A percentile compares a stretch with the other conserved stretches of the same genome.
phyloP scores from a whole-genome alignment of 2,888 invertebrate species.

The Acronicta leporina region DNA sequence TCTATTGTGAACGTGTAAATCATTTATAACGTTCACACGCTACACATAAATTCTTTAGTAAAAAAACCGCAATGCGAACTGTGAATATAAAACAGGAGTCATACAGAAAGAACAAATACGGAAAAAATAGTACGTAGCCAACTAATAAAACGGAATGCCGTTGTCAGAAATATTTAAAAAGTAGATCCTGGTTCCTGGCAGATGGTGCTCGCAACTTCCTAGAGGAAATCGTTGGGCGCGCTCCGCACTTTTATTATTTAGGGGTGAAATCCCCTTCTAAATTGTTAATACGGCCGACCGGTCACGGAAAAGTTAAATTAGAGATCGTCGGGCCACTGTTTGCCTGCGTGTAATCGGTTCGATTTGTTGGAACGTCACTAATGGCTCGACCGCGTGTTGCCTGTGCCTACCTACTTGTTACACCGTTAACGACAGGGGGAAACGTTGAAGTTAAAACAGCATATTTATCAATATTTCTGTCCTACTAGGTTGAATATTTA shows the following conservation, averaged over 20 bases:
- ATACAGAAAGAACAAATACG: constrained; percentile 45
- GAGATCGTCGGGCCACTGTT: constrained; percentile 68
- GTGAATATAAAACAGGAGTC: constrained; percentile 39
- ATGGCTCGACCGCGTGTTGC: constrained; percentile 58
- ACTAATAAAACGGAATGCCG: constrained; percentile 59
- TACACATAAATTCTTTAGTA: constrained; percentile 42
- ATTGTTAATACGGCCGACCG: constrained; percentile 73
- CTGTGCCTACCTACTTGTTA: constrained; percentile 48
- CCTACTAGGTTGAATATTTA: constrained; percentile 18
- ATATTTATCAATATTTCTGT: constrained; percentile 33
- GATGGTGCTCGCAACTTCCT: constrained; percentile 66
- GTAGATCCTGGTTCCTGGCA: constrained; percentile 60
- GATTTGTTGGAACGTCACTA: constrained; percentile 73
- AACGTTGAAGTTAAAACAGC: constrained; percentile 29
- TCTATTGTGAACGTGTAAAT: constrained; percentile 49
- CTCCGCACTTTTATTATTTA: constrained; percentile 80
- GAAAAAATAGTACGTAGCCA: constrained; percentile 37
- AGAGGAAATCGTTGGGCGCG: constrained; percentile 75
- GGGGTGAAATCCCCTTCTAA: constrained; percentile 80
- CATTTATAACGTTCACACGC: constrained; percentile 47
- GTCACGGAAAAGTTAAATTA: constrained; percentile 84
- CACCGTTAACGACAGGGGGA: constrained; percentile 49
- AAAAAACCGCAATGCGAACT: constrained; percentile 34
- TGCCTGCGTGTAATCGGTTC: constrained; percentile 72
- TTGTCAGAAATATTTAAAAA: constrained; percentile 72